Evolutionary conservation across 2,888 invertebrate genomes (phyloP).

Genomic region (Lamellibrachia columna): DNA sequence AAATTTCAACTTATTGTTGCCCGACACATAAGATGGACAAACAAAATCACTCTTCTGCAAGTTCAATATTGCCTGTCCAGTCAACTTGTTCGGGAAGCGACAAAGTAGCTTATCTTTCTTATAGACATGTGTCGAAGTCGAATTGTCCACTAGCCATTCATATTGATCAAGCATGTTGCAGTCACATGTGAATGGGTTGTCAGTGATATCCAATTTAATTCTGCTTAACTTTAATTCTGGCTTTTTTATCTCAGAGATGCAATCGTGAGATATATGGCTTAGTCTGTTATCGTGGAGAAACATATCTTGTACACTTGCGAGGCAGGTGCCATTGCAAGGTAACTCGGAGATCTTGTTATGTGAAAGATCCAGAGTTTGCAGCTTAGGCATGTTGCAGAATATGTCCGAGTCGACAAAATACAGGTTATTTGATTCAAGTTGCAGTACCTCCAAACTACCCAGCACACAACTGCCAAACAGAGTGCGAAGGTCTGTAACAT

Average conservation of each 20-base stretch:
- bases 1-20: not conserved
- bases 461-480: not conserved
- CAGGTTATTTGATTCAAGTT: not conserved
- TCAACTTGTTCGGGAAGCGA: not conserved
- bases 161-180: not conserved
- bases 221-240: not conserved
- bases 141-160: not conserved
- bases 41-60: not conserved
- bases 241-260: not conserved
- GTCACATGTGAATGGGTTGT: slow-evolving; percentile 6
- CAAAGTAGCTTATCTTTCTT: not conserved
- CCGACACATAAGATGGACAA: not conserved
- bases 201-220: not conserved
- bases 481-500: not conserved
- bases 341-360: not conserved
- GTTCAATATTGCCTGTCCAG: not conserved
- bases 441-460: not conserved
- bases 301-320: not conserved
- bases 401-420: not conserved
- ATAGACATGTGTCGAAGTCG: not conserved
- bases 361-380: not conserved
- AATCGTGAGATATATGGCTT: not conserved
- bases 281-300: not conserved
- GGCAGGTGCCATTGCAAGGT: not conserved
- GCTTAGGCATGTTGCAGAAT: not conserved